Base-by-base conservation (phyloP, 2,888 invertebrate species). In the Leptinotarsa tumamoca region DNA sequence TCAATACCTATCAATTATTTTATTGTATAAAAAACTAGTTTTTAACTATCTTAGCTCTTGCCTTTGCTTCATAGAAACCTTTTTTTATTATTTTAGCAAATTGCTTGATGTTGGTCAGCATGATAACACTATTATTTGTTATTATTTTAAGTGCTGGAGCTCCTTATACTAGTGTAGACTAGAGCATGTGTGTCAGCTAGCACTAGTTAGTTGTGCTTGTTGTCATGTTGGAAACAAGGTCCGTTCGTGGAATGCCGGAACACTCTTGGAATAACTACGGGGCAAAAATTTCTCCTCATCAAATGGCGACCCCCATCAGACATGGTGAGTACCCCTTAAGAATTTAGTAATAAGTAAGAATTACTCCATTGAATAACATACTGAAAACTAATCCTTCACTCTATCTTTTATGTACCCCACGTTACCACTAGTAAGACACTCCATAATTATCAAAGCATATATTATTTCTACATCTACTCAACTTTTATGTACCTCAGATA, bases 141-240 rank as follows among this genome's bases (percentile, higher is more conserved):
- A 66, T 76, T 83, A 58, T 79, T 83, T 83, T 82, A 83, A 83
- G 83, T 72, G 77, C 83, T 81, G 82, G 80, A 82, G 82, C 83
- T 77, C 69, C 49, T 67, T 67, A 77, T 73, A 76, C 80, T 84
- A 81, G 85, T 85, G 84, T 86, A 86, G 86, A 77, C 78, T 86
- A 86, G 85, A 84, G 86, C 86, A 86, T 86, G 86, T 82, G 81
- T 85, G 84, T 84, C 83, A 82, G 82, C 84, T 85, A 86, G 84
- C 83, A 83, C 83, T 84, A 82, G 82, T 77, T 84, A 83, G 84
- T 85, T 82, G 84, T 83, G 82, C 82, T 86, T 85, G 89, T 90
- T 91, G 92, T 90, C 91, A 92, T 92, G 92, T 91, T 92, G 92
- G 92, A 92, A 89, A 92, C 92, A 91, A 92, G 93, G 90, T 93